A percentile compares a stretch with the other conserved stretches of the same genome.
These are phyloP conservation scores for Chaetodon trifasciatus DNA, from an alignment of 2,797 vertebrate species.

Conservation along the genomic window DNA sequence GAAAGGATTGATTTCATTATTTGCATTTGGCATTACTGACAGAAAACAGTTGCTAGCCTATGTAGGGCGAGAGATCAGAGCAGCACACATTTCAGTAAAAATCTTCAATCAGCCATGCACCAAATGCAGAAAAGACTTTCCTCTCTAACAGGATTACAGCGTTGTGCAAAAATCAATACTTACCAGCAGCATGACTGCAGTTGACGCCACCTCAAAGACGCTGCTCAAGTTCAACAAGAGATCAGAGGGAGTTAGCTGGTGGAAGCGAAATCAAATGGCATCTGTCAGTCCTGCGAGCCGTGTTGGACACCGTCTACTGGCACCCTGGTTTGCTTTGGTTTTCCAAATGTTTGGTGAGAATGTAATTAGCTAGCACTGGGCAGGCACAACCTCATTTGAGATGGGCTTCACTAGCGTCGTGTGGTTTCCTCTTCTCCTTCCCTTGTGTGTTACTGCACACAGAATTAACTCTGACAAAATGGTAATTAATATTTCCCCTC, in stretches of 20 bases:
- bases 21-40: conserved; percentile 22
- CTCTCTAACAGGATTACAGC: conserved; percentile 49
- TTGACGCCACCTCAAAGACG: conserved; percentile 40
- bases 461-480: conserved; percentile 80
- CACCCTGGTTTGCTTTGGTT: conserved; percentile 60
- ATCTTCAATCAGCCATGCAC: conserved; percentile 38
- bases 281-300: conserved; percentile 47
- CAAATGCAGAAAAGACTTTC: conserved; percentile 29
- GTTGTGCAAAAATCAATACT: conserved; percentile 54
- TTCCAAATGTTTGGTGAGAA: conserved; percentile 73
- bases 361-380: conserved; percentile 78
- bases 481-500: conserved; percentile 84
- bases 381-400: conserved; percentile 69
- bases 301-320: conserved; percentile 57
- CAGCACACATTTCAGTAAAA: conserved; percentile 30
- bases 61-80: conserved; percentile 43
- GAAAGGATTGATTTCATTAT: conserved; percentile 35
- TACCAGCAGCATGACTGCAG: conserved; percentile 32
- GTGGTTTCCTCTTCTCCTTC: conserved; percentile 58
- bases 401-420: conserved; percentile 57
- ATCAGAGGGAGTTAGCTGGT: conserved; percentile 61
- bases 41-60: conserved; percentile 18
- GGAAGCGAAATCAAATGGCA: conserved; percentile 60
- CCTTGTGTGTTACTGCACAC: conserved; percentile 68
- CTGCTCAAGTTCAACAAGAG: conserved; percentile 53